Conservation (phyloP, 2,888 invertebrate species). For the Aleiodes alternator region DNA sequence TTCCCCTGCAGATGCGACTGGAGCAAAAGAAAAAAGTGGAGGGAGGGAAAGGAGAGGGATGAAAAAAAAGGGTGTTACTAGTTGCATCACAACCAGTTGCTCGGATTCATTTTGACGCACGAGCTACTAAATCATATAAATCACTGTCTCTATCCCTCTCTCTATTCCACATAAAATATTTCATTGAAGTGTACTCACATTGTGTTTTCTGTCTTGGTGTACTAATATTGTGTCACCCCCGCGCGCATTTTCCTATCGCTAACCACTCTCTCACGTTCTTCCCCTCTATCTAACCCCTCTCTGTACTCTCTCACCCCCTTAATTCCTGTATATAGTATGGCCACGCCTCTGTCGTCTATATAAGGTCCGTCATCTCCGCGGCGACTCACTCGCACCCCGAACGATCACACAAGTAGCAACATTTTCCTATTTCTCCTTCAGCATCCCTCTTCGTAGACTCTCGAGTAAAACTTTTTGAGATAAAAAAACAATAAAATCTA, state of each 20-base stretch:
- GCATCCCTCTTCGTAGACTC: background rate
- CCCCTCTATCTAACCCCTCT: conserved; percentile 49
- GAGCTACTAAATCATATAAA: conserved; percentile 40
- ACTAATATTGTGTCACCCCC: conserved; percentile 42
- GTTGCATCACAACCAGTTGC: conserved; percentile 71
- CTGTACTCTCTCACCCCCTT: conserved; percentile 51
- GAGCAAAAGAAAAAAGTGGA: conserved; percentile 8
- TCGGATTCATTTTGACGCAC: conserved; percentile 37
- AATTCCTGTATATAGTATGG: conserved; percentile 52
- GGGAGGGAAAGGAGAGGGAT: background rate
- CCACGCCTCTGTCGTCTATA: conserved; percentile 72
- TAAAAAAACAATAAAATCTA: background rate
- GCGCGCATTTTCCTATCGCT: conserved; percentile 42
- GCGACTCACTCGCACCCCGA: conserved; percentile 68
- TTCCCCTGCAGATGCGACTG: background rate
- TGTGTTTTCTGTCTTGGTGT: background rate
- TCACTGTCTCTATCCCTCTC: conserved; percentile 30
- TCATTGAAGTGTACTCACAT: background rate
- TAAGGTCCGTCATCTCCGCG: conserved; percentile 63
- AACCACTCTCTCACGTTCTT: conserved; percentile 34
- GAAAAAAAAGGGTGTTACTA: conserved; percentile 55
- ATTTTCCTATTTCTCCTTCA: conserved; percentile 9
- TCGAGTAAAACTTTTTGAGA: background rate
- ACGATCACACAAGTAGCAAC: conserved; percentile 48
- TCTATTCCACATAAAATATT: background rate